Base-by-base conservation (phyloP, 2,113 vertebrate species). In the Polypterus senegalus region DNA sequence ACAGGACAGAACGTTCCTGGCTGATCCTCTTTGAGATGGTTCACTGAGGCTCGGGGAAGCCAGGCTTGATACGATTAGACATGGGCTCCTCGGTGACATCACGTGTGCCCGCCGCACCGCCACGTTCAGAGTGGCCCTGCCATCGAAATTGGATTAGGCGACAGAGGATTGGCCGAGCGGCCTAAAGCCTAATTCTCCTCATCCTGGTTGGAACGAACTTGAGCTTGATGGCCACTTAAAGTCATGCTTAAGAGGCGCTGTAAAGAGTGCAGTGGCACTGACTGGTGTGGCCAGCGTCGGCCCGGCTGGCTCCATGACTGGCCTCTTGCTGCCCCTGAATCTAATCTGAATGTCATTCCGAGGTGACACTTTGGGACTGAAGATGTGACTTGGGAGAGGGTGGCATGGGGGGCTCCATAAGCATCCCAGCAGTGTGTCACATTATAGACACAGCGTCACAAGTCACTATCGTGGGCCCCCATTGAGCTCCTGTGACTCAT, bases 1-100 rank as follows among this genome's bases (percentile, higher is more conserved):
- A 27, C 27, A 27, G 83, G 83, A 84, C 79, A 84, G 86, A 87
- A 87, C 84, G 89, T 91, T 90, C 85, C 79, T 81, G 77, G 73
- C 68, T 88, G 84, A 87, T 87, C 86, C 77, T 77, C 83, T 86
- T 83, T 88, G 79, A 84, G 75, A 75, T 79, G 84, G 87, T 82
- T 88, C 71, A 48, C 74, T 74, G 69, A 70, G 81, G 80, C 79
- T 81, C 75, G 76, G 78, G 77, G 73, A 86, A 86, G 81, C 77
- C 77, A 48, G 47, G 81, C 79, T 77, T 85, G 82, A 86, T 86
- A 73, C 73, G 81, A 72, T 88, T 83, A 88, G 74, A 71, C 73
- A 67, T 70, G 63, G 75, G 74, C 79, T 80, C 77, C 77, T 78
- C 43, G 10, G 68, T 75, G 74, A 77, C 67, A 68, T 77, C 76